Conservation (phyloP, 2,113 vertebrate species). For the Xenopus tropicalis region UCB_Xtro_10.0 CM004450.2:27452001-27452500, state of each 20-base stretch:
- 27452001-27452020: too few species aligned
- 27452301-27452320: background rate
- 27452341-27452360: background rate
- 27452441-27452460: background rate
- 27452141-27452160: background rate
- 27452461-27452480: constrained; percentile 5
- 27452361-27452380: background rate
- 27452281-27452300: too few species aligned
- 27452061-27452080: background rate
- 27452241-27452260: too few species aligned
- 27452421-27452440: background rate
- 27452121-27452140: too few species aligned
- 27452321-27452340: background rate
- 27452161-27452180: too few species aligned
- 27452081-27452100: background rate
- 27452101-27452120: background rate
- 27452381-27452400: constrained; percentile 3
- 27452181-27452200: too few species aligned
- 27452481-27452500: constrained; percentile 21
- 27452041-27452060: too few species aligned
- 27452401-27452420: constrained; percentile 3
- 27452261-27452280: too few species aligned
- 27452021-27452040: too few species aligned
- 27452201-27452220: too few species aligned
- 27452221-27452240: too few species aligned